Percentiles rank a stretch among this genome's conserved stretches.
Evolutionary conservation across 2,797 vertebrate genomes (phyloP).

Genomic region (Ctenosaura bakeri): DNA sequence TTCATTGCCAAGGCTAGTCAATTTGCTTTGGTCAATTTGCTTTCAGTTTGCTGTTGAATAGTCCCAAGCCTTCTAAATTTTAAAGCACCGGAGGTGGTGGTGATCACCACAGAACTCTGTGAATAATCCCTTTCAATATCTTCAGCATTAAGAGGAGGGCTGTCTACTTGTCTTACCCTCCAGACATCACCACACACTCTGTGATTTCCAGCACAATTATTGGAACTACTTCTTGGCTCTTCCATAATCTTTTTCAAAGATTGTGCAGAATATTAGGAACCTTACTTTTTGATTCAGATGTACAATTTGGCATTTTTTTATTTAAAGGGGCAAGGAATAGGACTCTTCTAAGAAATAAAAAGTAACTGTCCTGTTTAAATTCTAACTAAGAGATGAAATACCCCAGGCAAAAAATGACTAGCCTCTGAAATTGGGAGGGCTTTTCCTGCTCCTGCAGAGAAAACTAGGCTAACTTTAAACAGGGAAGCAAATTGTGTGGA

Average conservation of each 20-base stretch:
- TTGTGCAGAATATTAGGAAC: background rate
- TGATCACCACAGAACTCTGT: background rate
- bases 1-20: background rate
- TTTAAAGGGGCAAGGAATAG: background rate
- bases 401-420: background rate
- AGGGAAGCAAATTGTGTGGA: constrained; percentile 55
- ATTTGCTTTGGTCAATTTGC: background rate
- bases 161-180: background rate
- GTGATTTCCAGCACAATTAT: background rate
- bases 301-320: background rate
- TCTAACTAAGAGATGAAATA: background rate
- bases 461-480: constrained; percentile 21
- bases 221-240: background rate
- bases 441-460: background rate
- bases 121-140: too few relatives aligned
- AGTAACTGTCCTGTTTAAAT: background rate
- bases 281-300: background rate
- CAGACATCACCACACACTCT: background rate
- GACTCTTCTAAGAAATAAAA: background rate
- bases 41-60: too few relatives aligned
- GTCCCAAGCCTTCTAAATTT: background rate
- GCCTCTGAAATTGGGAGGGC: background rate
- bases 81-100: background rate
- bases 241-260: background rate
- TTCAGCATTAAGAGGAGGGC: background rate